Base-by-base conservation (phyloP, 2,113 vertebrate species). In the Trogon surrucura region DNA sequence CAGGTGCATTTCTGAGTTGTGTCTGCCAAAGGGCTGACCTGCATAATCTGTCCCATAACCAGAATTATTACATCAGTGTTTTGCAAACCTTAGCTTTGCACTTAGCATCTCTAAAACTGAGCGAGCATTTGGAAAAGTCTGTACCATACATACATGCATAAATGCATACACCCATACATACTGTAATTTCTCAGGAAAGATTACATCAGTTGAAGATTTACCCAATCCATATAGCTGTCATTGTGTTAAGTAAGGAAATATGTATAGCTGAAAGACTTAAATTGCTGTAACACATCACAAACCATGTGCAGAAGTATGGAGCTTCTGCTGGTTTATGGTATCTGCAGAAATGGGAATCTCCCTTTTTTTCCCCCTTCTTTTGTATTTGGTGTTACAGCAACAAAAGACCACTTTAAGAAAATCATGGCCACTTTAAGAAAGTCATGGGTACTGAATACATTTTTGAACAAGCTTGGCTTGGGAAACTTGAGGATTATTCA, bases 1-100 rank as follows among this genome's bases (percentile, higher is more conserved):
- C 13, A 34, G 79, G 91, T 93, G 88, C 72, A 38, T 23, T 85
- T 73, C 25, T 58, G 88, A 83, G 25, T 67, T 70, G 26, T 54
- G 47, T 58, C 64, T 93, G 85, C 92, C 92, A 93, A 84, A 90
- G 82, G 45, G 58, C 84, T 71, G 79, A 54, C 38, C 60, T 88
- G 67, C 51, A 64, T 79, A 26, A 6, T 20, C 13, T 90, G 67
- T 90, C 80, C 67, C 56, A 38, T 38, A 50, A 62, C 67, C 89
- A 86, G 47, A 8, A 29, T 27, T 29, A 36, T 88, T 58, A 18
- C 64, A 51, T 41, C 92, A 70, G 44, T 36, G 61, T 51, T 92
- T 41, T 71, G 30, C 69, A 17, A 12, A 23, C 4, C 16, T 74
- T 61, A 61, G 67, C n/a, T 77, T 54, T 83, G 70, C 54, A 20